Evolutionary conservation across 2,888 invertebrate genomes (phyloP), one percentile per base, ranked within the genome.

Genomic region (Anarsia innoxiella): DNA sequence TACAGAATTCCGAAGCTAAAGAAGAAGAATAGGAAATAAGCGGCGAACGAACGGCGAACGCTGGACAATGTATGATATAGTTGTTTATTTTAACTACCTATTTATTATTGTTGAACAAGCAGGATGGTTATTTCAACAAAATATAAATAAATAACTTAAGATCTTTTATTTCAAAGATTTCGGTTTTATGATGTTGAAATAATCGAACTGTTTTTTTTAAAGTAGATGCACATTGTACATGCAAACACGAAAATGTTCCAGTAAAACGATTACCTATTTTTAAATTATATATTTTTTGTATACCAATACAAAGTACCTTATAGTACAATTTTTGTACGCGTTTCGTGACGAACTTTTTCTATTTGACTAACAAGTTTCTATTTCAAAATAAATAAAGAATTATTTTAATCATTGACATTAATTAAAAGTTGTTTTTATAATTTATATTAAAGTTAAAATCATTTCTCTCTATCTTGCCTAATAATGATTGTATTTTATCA

Each of bases 1-100:
- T 44, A n/a, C 84, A 84, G 84, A 68, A 84, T 84, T 59, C 84
- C 84, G 70, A 84, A 83, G 70, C 66, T 80, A 59, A 84, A 80
- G 69, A 59, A 71, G 76, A 83, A 78, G 74, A 13, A 19, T 6
- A 38, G 14, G 30, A 79, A 76, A 66, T 71, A 68, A 67, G 44
- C 50, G 45, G 58, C 74, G 72, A 72, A 66, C 77, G 73, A 75
- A 62, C 66, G 56, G 58, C 66, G 62, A 66, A 61, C 71, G 57
- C 64, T 61, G 61, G 62, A 57, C 72, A 73, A 76, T 74, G 80
- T 82, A 82, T 71, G 77, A 78, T 75, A 75, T 74, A 76, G 59
- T 61, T 64, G 53, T 64, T 64, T 76, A 73, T 66, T 71, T 70
- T 59, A 66, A 71, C 55, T 77, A n/a, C n/a, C n/a, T n/a, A 75